Conservation (phyloP, 2,797 vertebrate species). For the Nannoperca australis region DNA sequence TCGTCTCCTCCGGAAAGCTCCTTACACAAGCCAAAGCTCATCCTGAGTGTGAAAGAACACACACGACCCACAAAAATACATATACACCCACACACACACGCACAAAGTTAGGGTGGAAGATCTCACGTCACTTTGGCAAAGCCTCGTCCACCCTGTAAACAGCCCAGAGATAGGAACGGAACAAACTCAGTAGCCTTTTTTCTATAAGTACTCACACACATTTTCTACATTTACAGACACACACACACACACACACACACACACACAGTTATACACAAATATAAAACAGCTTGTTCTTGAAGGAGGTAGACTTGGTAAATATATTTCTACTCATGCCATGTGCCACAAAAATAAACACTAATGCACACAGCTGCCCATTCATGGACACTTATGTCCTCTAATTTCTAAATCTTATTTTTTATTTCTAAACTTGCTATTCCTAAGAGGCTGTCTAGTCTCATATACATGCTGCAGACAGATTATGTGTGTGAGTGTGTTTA, state of each 20-base stretch:
- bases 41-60: constrained; percentile 58
- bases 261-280: constrained; percentile 7
- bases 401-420: constrained; percentile 20
- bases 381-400: constrained; percentile 16
- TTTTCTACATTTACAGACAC: not conserved
- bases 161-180: constrained; percentile 18
- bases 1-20: constrained; percentile 75
- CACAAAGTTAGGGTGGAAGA: constrained; percentile 34
- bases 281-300: constrained; percentile 34
- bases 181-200: constrained; percentile 22
- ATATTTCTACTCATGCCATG: constrained; percentile 25
- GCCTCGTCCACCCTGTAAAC: constrained; percentile 31
- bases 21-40: constrained; percentile 73
- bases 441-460: constrained; percentile 28
- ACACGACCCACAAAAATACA: constrained; percentile 20
- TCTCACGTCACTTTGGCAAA: constrained; percentile 36
- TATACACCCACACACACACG: constrained; percentile 4
- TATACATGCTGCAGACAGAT: constrained; percentile 12
- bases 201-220: constrained; percentile 5
- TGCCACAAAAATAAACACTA: constrained; percentile 18
- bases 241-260: not conserved
- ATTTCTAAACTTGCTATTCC: constrained; percentile 25
- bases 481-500: constrained; percentile 10
- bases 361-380: constrained; percentile 3
- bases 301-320: constrained; percentile 15